Percentiles rank a stretch among this genome's conserved stretches.
phyloP scores from a whole-genome alignment of 2,888 invertebrate genomes.

The Drosophila kokeensis region DNA sequence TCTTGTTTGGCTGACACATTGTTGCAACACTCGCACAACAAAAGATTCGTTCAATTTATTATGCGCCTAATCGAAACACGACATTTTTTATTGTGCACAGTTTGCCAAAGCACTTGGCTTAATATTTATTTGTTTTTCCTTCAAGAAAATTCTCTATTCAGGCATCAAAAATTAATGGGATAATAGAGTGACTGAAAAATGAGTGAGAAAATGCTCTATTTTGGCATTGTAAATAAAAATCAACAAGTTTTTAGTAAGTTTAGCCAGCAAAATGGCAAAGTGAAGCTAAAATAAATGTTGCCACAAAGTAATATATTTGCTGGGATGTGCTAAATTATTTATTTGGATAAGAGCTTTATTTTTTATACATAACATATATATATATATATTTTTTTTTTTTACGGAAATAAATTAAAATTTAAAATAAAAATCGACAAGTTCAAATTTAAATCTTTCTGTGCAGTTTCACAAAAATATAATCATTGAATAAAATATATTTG shows the following conservation, averaged over 20 bases:
- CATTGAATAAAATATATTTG: background rate
- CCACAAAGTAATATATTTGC: background rate
- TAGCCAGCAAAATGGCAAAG: too few relatives aligned
- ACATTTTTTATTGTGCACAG: slow-evolving; percentile 1
- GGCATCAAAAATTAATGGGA: background rate
- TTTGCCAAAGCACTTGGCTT: background rate
- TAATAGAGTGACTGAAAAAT: too few relatives aligned
- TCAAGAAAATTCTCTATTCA: background rate
- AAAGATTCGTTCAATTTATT: slow-evolving; percentile 39
- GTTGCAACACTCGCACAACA: slow-evolving; percentile 24
- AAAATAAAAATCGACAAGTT: background rate
- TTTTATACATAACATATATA: background rate
- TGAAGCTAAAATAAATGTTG: background rate
- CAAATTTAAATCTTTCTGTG: background rate
- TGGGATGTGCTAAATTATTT: background rate
- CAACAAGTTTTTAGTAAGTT: background rate
- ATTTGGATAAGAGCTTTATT: background rate
- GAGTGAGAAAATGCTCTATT: background rate
- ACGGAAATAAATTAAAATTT: background rate
- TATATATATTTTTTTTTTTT: background rate
- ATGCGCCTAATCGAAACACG: slow-evolving; percentile 42
- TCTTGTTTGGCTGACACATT: slow-evolving; percentile 24
- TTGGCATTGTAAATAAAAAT: background rate
- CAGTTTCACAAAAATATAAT: background rate
- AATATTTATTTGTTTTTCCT: background rate